These are phyloP conservation scores for Drosophila peninsularis DNA, from an alignment of 2,888 invertebrate species.

Conservation along the genomic window DNA sequence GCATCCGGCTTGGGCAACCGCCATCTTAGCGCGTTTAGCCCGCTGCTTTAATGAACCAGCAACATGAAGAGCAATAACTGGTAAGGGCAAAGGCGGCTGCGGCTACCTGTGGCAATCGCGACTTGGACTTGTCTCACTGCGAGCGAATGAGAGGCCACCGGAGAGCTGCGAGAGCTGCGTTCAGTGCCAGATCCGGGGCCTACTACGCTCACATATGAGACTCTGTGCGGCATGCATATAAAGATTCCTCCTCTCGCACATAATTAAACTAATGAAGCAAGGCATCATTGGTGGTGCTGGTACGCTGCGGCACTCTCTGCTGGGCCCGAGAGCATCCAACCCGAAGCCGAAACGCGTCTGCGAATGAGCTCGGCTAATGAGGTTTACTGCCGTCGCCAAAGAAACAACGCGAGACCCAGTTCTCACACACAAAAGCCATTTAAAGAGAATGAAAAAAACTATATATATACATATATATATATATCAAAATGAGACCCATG, in stretches of 20 bases:
- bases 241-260: constrained; percentile 38
- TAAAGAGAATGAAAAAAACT: constrained; percentile 25
- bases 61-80: constrained; percentile 12
- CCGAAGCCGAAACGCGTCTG: constrained; percentile 21
- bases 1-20: constrained; percentile 72
- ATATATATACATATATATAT: constrained; percentile 1
- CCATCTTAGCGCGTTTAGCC: constrained; percentile 69
- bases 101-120: constrained; percentile 61
- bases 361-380: constrained; percentile 71
- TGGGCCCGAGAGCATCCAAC: constrained; percentile 34
- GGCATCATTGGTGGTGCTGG: constrained; percentile 17
- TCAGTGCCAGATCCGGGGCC: constrained; percentile 16
- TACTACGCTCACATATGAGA: constrained; percentile 9
- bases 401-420: constrained; percentile 74
- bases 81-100: constrained; percentile 51
- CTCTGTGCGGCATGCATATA: constrained; percentile 11
- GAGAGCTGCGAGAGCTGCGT: constrained; percentile 8
- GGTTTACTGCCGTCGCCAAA: constrained; percentile 67
- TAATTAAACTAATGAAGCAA: constrained; percentile 76
- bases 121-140: constrained; percentile 26
- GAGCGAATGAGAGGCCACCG: constrained; percentile 37
- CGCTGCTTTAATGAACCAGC: constrained; percentile 71
- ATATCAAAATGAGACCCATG: constrained; percentile 26
- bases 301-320: constrained; percentile 13
- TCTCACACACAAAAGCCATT: constrained; percentile 76